These are phyloP conservation scores for Perccottus glenii DNA, from an alignment of 2,113 vertebrate species.

Conservation along the genomic window DNA sequence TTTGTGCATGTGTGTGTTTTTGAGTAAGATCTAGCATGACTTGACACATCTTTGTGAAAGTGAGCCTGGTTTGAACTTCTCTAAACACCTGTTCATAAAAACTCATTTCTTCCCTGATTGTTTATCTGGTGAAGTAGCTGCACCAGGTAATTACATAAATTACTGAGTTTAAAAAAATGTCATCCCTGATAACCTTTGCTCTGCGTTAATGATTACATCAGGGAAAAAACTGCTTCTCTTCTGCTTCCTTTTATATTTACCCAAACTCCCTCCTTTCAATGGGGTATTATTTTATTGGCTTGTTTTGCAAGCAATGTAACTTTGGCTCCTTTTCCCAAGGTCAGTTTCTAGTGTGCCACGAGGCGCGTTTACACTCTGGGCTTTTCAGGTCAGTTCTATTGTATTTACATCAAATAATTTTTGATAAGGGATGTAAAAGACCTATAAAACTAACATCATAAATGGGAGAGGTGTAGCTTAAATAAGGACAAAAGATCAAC, in stretches of 20 bases:
- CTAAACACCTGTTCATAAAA: constrained; percentile 9
- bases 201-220: constrained; percentile 74
- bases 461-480: constrained; percentile 80
- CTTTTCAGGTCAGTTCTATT: constrained; percentile 87
- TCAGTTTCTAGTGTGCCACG: constrained; percentile 82
- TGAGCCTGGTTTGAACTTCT: neutral
- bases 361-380: constrained; percentile 87
- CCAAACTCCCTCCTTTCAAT: constrained; percentile 77
- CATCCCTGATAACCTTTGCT: constrained; percentile 73
- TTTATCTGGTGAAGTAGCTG: constrained; percentile 55
- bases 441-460: constrained; percentile 82
- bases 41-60: neutral
- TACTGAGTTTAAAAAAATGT: constrained; percentile 63
- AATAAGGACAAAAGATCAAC: constrained; percentile 85
- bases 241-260: constrained; percentile 75
- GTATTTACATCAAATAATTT: constrained; percentile 94
- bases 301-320: constrained; percentile 83
- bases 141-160: constrained; percentile 63
- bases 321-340: constrained; percentile 87
- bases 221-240: constrained; percentile 65
- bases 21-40: neutral
- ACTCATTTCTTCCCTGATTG: constrained; percentile 25
- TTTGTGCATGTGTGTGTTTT: neutral
- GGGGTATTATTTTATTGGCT: constrained; percentile 81
- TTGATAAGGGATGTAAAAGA: constrained; percentile 92